A percentile compares a stretch with the other conserved stretches of the same genome.
phyloP scores from a whole-genome alignment of 2,888 invertebrate genomes.

The Acanthosepion esculentum region DNA sequence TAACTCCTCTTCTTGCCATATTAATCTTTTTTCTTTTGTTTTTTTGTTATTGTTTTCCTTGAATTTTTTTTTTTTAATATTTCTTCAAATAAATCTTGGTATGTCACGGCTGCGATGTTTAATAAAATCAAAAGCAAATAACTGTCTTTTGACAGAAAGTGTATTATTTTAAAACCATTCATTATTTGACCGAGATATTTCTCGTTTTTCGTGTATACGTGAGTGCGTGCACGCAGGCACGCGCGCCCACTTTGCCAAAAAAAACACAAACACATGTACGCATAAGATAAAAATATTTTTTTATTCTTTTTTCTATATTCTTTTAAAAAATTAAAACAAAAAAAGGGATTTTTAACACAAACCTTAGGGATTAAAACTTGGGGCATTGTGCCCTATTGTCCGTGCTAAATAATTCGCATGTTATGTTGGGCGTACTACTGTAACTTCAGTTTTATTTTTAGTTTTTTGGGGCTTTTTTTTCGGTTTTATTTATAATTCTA shows the following conservation, averaged over 20 bases:
- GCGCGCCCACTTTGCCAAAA: not conserved
- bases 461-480: no score
- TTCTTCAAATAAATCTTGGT: not conserved
- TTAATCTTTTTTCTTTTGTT: not conserved
- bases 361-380: not conserved
- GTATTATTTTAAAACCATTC: not conserved
- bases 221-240: not conserved
- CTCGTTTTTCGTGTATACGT: not conserved
- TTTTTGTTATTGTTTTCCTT: not conserved
- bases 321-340: not conserved
- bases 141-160: not conserved
- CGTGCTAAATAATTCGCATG: no score
- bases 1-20: not conserved
- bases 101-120: not conserved
- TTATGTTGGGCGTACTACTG: no score
- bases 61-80: no score
- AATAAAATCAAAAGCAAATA: not conserved
- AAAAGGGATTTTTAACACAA: not conserved
- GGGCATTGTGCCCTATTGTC: no score
- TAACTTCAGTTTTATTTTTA: no score
- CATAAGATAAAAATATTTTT: not conserved
- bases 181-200: not conserved
- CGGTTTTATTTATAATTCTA: no score
- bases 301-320: not conserved
- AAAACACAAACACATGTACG: not conserved